Base-by-base conservation (phyloP, 2,888 invertebrate species). In the Rhagophthalmus giganteus region DNA sequence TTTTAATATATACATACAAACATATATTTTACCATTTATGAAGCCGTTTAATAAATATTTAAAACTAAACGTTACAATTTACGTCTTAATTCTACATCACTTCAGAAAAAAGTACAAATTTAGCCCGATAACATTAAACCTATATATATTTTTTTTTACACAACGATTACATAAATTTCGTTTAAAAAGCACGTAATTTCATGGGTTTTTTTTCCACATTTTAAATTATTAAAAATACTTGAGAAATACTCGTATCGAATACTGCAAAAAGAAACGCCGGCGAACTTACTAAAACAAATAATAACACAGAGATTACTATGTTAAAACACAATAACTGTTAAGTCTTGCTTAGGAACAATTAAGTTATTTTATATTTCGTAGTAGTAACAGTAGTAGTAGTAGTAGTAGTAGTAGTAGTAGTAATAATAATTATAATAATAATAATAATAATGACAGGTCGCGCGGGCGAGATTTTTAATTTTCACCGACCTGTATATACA, bases 271-370 rank as follows among this genome's bases (percentile, higher is more conserved):
- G 34, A 39, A 45, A 33, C 35, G 32, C 42, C 28, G 24, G 11
- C 11, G 15, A 41, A 41, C 25, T 20, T 44, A 26, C 33, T 26
- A 16, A 32, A 33, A 39, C 25, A 33, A 16, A 51, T 44, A 26
- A 34, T 45, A 51, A 51, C 51, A 51, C 51, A 45, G 51, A 37
- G 20, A 45, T 26, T 32, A 47, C 47, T 38, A 32, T 27, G 32
- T 32, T 37, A 37, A n/a, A 51, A 45, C 39, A 45, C 33, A 51
- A 44, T 40, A 45, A 41, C 35, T 41, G 35, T 35, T 46, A 57
- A 57, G 57, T 57, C 57, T 57, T 57, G 39, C 53, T 46, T 57
- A 57, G 57, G 53, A 53, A 53, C 53, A 48, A 53, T 53, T 27
- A 42, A 53, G 48, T 53, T 51, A 24, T 45, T 48, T 16, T 26